Conservation (phyloP, 2,797 vertebrate species). For the Hipposideros larvatus region DNA sequence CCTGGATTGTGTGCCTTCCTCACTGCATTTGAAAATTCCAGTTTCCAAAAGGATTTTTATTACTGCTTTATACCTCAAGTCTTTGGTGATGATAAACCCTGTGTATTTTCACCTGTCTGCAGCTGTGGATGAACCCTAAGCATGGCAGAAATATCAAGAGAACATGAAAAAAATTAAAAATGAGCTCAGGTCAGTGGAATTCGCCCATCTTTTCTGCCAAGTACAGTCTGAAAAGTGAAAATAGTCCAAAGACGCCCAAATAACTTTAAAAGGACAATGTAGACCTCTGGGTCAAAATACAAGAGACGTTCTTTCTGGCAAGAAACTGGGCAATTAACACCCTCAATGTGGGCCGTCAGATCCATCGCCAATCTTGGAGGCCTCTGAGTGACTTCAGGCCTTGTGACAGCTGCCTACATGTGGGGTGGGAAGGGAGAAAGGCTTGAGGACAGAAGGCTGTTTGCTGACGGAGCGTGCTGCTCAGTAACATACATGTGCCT, state of each 20-base stretch:
- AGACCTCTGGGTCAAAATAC: not conserved
- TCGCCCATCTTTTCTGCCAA: slow-evolving; percentile 55
- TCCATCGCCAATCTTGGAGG: not conserved
- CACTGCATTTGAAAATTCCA: not conserved
- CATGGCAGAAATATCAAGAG: slow-evolving; percentile 61
- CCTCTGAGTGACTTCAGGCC: not conserved
- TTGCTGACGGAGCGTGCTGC: not conserved
- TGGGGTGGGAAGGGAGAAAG: not conserved
- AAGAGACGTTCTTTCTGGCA: not conserved
- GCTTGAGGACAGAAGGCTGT: not conserved
- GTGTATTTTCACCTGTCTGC: slow-evolving; percentile 59
- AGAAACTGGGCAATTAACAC: not conserved
- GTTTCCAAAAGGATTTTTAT: not conserved
- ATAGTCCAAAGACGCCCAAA: slow-evolving; percentile 22
- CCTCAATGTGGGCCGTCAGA: not conserved
- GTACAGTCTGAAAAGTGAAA: slow-evolving; percentile 71
- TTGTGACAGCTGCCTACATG: not conserved
- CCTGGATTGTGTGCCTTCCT: not conserved
- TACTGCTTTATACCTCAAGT: not conserved
- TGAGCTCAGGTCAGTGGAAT: slow-evolving; percentile 74
- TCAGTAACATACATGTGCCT: not conserved
- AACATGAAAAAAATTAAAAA: slow-evolving; percentile 50
- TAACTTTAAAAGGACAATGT: slow-evolving; percentile 31
- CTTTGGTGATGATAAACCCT: not conserved
- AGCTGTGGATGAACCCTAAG: slow-evolving; percentile 39